Evolutionary conservation across 2,797 vertebrate species (phyloP).

Genomic region (Podarcis siculus): DNA sequence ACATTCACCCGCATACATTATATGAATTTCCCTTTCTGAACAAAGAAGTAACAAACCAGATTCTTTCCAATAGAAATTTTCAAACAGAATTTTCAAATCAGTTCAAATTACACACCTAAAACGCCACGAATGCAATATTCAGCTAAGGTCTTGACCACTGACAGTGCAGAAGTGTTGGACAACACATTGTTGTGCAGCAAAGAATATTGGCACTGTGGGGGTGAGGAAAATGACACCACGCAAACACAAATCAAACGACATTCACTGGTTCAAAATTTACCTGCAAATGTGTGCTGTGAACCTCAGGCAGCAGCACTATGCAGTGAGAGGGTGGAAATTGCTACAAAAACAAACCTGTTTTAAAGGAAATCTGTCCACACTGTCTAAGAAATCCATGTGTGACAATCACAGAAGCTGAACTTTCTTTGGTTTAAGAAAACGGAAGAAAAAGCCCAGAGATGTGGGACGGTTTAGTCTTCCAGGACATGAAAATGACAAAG

Average conservation of each 20-base stretch:
- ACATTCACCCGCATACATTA: constrained; percentile 20
- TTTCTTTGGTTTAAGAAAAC: constrained; percentile 63
- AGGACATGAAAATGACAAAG: constrained; percentile 32
- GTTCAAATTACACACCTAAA: constrained; percentile 47
- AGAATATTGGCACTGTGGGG: constrained; percentile 29
- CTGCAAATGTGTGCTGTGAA: constrained; percentile 76
- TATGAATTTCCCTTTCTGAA: constrained; percentile 12
- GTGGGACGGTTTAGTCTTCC: not conserved
- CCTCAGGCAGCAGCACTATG: constrained; percentile 74
- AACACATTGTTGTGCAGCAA: constrained; percentile 48
- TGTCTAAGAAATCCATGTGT: constrained; percentile 66
- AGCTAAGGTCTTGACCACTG: constrained; percentile 46
- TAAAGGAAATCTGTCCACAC: constrained; percentile 70
- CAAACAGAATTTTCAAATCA: constrained; percentile 49
- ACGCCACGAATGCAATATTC: constrained; percentile 29
- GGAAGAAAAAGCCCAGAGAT: constrained; percentile 39
- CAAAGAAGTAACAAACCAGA: constrained; percentile 37
- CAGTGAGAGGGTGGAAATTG: constrained; percentile 70
- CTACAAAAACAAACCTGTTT: constrained; percentile 71
- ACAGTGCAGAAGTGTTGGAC: constrained; percentile 46
- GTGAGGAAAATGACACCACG: constrained; percentile 14
- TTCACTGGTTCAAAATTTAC: constrained; percentile 72
- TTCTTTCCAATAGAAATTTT: constrained; percentile 48
- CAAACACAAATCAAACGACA: constrained; percentile 64
- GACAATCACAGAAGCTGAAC: constrained; percentile 73